Conservation (phyloP, 2,797 vertebrate genomes). For the Pantherophis vulpinus region DNA sequence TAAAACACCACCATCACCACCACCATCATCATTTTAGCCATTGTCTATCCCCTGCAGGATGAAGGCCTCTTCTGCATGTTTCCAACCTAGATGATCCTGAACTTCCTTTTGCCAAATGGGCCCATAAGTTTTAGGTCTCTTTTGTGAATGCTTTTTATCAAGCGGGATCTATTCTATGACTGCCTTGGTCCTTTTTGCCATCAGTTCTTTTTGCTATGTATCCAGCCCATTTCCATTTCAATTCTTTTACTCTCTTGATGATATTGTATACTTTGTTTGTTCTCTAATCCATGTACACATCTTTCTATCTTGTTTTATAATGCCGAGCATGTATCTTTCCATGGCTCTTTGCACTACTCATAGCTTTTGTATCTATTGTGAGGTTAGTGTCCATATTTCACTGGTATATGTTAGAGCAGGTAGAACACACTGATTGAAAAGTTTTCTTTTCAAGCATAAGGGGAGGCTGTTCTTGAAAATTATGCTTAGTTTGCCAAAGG, state of each 20-base stretch:
- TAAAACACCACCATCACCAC: not conserved
- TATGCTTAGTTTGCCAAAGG: not conserved
- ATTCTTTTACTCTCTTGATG: not conserved
- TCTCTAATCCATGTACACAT: not conserved
- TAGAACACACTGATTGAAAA: not conserved
- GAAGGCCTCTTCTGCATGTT: not conserved
- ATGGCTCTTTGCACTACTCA: not conserved
- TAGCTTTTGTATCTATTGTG: not conserved
- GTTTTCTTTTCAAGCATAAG: not conserved
- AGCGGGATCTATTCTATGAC: not conserved
- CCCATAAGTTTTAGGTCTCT: not conserved
- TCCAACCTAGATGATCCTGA: not conserved
- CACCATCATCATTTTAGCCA: not conserved
- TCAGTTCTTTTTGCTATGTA: not conserved
- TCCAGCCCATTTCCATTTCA: not conserved
- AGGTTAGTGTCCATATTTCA: not conserved
- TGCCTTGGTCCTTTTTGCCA: not conserved
- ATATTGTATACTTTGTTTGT: not conserved
- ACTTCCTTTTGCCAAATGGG: not conserved
- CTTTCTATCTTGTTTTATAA: not conserved
- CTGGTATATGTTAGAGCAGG: not conserved
- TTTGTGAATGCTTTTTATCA: not conserved
- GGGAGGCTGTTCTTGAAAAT: not conserved
- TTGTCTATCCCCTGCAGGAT: no score
- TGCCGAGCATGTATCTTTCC: not conserved